Evolutionary conservation across 2,113 vertebrate genomes (phyloP).

Genomic region (Chrysochloris asiatica): DNA sequence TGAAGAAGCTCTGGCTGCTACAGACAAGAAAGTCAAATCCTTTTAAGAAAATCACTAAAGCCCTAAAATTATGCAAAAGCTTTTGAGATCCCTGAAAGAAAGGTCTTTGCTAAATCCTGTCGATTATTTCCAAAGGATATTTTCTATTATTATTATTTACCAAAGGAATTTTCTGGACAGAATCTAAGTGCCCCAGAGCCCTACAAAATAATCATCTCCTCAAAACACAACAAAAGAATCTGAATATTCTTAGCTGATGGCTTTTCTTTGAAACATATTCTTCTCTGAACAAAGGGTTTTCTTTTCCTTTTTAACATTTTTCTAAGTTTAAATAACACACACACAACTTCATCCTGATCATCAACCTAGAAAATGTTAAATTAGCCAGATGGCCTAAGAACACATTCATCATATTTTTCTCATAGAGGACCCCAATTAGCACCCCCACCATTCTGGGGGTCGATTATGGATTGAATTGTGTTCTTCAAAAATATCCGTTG

Average conservation of each 20-base stretch:
- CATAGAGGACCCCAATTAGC: background rate
- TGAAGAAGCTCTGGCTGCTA: conserved; percentile 4
- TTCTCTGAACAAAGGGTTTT: conserved; percentile 68
- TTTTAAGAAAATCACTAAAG: conserved; percentile 77
- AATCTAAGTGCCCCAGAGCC: conserved; percentile 74
- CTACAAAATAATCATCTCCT: conserved; percentile 72
- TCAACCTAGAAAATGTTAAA: background rate
- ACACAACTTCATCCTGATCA: conserved; percentile 45
- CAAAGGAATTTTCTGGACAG: conserved; percentile 77
- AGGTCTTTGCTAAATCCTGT: conserved; percentile 71
- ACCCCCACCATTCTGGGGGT: background rate
- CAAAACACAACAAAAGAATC: conserved; percentile 63
- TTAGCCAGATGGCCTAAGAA: background rate
- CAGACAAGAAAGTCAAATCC: conserved; percentile 56
- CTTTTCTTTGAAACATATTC: conserved; percentile 58
- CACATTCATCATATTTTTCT: background rate
- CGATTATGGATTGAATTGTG: background rate
- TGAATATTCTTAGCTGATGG: conserved; percentile 29
- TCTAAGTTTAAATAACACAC: conserved; percentile 41
- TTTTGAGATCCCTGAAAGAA: conserved; percentile 69
- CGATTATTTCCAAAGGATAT: conserved; percentile 78
- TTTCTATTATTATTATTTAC: conserved; percentile 80
- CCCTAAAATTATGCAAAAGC: conserved; percentile 59
- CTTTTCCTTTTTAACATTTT: background rate
- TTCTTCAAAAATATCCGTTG: background rate